Base-by-base conservation (phyloP, 2,888 invertebrate species). In the Eupithecia insigniata region DNA sequence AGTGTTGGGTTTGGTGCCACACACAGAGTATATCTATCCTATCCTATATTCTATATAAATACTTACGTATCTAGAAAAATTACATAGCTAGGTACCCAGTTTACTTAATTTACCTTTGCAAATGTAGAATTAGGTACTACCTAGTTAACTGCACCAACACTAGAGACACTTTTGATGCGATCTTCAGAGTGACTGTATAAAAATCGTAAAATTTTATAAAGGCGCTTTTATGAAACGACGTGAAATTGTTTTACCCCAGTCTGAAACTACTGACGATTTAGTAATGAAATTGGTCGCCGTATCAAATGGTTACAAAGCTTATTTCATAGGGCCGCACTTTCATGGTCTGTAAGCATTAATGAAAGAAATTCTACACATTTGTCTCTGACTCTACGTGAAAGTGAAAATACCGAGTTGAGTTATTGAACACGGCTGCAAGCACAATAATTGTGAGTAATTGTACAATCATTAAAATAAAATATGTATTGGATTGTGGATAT, bases 351-450 rank as follows among this genome's bases (percentile, higher is more conserved):
- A 12, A 34, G n/a, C 10, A 82, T 84, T 89, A 89, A 89, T 91
- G 87, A 90, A 90, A 89, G 80, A 89, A 85, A 89, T 89, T 90
- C 85, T 84, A 83, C 79, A 88, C 87, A 89, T 89, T 87, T 87
- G 87, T 90, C 89, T 89, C 87, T 83, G 78, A 82, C 84, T 82
- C 83, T 84, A 83, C 83, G 82, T 79, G 80, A 85, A 84, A 87
- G 82, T 83, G 82, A 81, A 84, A 85, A 84, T 79, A 79, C 79
- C 80, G 76, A 80, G 77, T 82, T 85, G 82, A 88, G 79, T 83
- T 82, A 86, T 82, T 80, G 78, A 71, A 72, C 69, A 68, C 71
- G 62, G 60, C 62, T 67, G 78, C 79, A 79, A 84, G 80, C 78
- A 71, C 72, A 79, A 82, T n/a, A n/a, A n/a, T 76, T 67, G 71